A percentile compares a stretch with the other conserved stretches of the same genome.
Conservation (phyloP, 1,140 invertebrate species). For the Drosophila sp. region DNA sequence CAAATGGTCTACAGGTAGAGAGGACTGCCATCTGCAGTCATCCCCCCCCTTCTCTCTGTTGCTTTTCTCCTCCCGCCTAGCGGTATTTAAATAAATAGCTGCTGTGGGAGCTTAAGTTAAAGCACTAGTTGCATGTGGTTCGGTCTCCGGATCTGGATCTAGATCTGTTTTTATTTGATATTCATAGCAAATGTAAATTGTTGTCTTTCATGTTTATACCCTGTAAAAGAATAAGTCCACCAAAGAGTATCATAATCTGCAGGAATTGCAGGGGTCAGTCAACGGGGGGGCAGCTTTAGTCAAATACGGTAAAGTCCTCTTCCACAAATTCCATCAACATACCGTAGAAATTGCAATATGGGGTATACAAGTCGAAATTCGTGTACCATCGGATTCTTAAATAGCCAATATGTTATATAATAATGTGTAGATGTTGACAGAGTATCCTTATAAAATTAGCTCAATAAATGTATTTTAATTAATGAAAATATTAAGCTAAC, state of each 20-base stretch:
- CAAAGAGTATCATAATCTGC: neutral
- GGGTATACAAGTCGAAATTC: too few species aligned
- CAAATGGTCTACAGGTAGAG: conserved; percentile 19
- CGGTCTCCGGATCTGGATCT: conserved; percentile 1
- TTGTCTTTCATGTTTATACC: conserved; percentile 41
- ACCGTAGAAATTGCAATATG: neutral
- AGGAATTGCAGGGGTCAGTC: neutral
- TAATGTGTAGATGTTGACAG: too few species aligned
- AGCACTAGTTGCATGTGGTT: conserved; percentile 18
- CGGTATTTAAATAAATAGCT: conserved; percentile 56
- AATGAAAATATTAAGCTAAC: too few species aligned
- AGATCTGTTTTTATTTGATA: conserved; percentile 43
- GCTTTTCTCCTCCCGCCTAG: conserved; percentile 23
- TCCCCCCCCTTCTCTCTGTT: neutral
- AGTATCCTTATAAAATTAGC: too few species aligned
- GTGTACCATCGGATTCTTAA: too few species aligned
- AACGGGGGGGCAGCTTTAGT: neutral
- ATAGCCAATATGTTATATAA: too few species aligned
- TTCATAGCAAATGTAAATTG: conserved; percentile 52
- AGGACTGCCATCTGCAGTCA: conserved; percentile 6
- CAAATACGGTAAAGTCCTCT: neutral
- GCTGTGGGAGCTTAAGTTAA: conserved; percentile 36
- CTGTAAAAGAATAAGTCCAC: neutral
- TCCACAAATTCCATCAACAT: neutral
- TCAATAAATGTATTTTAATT: too few species aligned